Conservation (phyloP, 2,888 invertebrate genomes). For the Tetrapedia diversipes region DNA sequence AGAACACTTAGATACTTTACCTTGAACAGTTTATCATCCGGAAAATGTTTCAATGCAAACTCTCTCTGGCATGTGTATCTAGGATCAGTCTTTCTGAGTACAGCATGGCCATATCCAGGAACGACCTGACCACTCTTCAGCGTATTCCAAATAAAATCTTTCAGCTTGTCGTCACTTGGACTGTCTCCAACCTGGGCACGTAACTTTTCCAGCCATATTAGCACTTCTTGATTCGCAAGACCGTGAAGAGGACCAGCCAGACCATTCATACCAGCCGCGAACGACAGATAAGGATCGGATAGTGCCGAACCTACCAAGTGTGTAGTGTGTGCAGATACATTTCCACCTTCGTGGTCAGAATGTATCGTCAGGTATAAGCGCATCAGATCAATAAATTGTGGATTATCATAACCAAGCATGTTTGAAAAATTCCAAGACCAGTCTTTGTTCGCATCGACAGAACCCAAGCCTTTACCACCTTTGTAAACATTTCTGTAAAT, state of each 20-base stretch:
- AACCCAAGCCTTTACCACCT: constrained; percentile 90
- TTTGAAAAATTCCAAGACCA: constrained; percentile 96
- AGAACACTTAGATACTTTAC: constrained; percentile 73
- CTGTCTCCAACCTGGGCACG: constrained; percentile 93
- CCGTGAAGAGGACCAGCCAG: constrained; percentile 98
- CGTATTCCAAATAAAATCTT: constrained; percentile 99
- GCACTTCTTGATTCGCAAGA: constrained; percentile 95
- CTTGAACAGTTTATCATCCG: constrained; percentile 95
- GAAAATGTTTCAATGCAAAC: constrained; percentile 96
- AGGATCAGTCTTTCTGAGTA: constrained; percentile 96
- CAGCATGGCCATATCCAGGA: constrained; percentile 98
- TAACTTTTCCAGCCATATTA: constrained; percentile 96
- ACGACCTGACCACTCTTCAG: constrained; percentile 98
- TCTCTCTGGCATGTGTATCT: constrained; percentile 96
- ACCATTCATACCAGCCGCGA: constrained; percentile 96
- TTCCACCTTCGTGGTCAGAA: constrained; percentile 97
- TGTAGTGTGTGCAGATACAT: constrained; percentile 97
- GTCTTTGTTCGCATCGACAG: constrained; percentile 94
- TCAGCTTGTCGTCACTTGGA: constrained; percentile 94
- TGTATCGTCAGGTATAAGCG: constrained; percentile 96
- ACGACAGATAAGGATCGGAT: constrained; percentile 96
- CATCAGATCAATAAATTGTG: constrained; percentile 94
- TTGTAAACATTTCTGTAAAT: constrained; percentile 95
- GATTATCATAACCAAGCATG: constrained; percentile 95
- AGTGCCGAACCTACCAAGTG: constrained; percentile 97